These are phyloP conservation scores for Sicus ferrugineus DNA, from an alignment of 2,888 invertebrate genomes.

Conservation along the genomic window DNA sequence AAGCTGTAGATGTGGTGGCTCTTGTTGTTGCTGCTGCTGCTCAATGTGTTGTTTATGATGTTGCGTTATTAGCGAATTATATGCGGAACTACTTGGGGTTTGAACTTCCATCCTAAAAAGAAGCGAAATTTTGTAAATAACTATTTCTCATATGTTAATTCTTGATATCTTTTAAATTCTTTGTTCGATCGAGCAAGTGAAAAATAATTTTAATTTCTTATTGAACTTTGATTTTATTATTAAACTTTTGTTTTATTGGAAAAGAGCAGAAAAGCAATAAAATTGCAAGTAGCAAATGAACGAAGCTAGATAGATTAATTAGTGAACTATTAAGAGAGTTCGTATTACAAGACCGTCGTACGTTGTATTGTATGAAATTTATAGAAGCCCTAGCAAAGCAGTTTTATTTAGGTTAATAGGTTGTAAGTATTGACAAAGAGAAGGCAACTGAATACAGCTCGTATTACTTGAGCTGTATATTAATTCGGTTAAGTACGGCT, in stretches of 20 bases:
- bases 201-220: too few relatives aligned
- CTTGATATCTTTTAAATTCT: too few relatives aligned
- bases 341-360: background rate
- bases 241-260: too few relatives aligned
- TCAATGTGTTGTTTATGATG: conserved; percentile 38
- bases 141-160: too few relatives aligned
- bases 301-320: too few relatives aligned
- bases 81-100: conserved; percentile 54
- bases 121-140: background rate
- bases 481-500: too few relatives aligned
- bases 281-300: too few relatives aligned
- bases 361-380: background rate
- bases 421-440: background rate
- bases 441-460: background rate
- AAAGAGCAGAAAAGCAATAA: too few relatives aligned
- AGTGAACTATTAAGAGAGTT: background rate
- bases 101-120: conserved; percentile 60
- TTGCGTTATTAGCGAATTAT: conserved; percentile 51
- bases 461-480: background rate
- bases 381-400: conserved; percentile 7
- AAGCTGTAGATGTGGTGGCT: conserved; percentile 26
- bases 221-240: too few relatives aligned
- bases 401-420: conserved; percentile 11
- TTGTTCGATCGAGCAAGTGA: too few relatives aligned
- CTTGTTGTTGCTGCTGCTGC: conserved; percentile 36